phyloP scores from a whole-genome alignment of 2,888 invertebrate species.

The Drosophila anomelani region DNA sequence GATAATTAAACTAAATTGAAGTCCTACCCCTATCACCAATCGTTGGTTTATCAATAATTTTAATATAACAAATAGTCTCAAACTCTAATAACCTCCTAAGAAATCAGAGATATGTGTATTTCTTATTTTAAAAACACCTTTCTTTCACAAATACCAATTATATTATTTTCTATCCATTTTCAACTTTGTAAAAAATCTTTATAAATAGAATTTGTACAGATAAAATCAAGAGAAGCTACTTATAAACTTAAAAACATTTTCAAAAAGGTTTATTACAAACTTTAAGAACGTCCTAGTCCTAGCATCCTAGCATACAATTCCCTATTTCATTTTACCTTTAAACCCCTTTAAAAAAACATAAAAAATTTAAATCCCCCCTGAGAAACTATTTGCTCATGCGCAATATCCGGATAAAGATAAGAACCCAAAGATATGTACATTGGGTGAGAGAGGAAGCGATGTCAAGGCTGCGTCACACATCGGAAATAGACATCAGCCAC shows the following conservation, averaged over 20 bases:
- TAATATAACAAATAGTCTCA: too few relatives aligned
- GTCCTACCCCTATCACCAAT: too few relatives aligned
- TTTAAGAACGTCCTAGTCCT: too few relatives aligned
- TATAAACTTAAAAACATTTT: not conserved
- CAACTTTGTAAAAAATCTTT: too few relatives aligned
- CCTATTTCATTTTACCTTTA: not conserved
- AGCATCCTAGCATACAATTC: not conserved
- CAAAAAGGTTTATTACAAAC: not conserved
- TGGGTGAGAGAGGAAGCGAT: constrained; percentile 7
- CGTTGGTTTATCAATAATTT: too few relatives aligned
- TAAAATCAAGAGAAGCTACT: too few relatives aligned
- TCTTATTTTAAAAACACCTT: too few relatives aligned
- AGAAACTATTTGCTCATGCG: constrained; percentile 16
- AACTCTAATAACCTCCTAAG: too few relatives aligned
- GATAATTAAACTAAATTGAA: not conserved
- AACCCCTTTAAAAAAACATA: not conserved
- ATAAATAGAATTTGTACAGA: too few relatives aligned
- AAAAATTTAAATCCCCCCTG: not conserved
- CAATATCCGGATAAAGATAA: constrained; percentile 18
- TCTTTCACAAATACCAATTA: too few relatives aligned
- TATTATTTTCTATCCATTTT: too few relatives aligned
- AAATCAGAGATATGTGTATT: too few relatives aligned
- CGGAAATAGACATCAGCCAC: constrained; percentile 52
- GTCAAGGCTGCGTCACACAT: constrained; percentile 36
- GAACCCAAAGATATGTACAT: not conserved